Evolutionary conservation across 2,797 vertebrate genomes (phyloP).

Genomic region (Alcedo quadribrachys): DNA sequence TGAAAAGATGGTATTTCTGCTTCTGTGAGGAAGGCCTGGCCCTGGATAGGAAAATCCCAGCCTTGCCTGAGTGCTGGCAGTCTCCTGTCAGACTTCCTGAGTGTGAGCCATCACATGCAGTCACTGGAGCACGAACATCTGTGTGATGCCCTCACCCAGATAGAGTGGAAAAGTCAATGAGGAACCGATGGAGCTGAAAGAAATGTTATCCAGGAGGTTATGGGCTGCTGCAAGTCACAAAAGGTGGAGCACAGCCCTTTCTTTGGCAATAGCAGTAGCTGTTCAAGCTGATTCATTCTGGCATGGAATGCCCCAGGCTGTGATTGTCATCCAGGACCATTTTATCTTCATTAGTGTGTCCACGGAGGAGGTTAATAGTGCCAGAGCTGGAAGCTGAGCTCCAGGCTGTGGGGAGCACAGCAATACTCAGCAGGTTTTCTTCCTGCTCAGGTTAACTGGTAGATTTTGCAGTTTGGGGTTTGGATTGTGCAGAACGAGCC

Average conservation of each 20-base stretch:
- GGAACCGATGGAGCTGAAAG: background rate
- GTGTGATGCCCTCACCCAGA: background rate
- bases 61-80: background rate
- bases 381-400: background rate
- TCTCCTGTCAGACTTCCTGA: background rate
- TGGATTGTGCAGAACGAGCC: background rate
- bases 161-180: background rate
- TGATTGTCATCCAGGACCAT: background rate
- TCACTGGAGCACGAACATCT: fast-evolving
- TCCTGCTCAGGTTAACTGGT: background rate
- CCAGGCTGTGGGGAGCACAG: background rate
- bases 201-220: background rate
- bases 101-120: background rate
- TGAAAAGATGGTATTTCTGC: background rate
- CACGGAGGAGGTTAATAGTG: background rate
- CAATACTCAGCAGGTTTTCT: background rate
- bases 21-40: background rate
- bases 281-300: background rate
- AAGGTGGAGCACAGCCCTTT: background rate
- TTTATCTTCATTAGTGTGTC: background rate
- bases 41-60: background rate
- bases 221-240: background rate
- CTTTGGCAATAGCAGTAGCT: background rate
- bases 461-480: background rate
- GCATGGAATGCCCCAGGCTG: background rate